These are phyloP conservation scores for Excalfactoria chinensis DNA, from an alignment of 2,113 vertebrate genomes.

Conservation along the genomic window DNA sequence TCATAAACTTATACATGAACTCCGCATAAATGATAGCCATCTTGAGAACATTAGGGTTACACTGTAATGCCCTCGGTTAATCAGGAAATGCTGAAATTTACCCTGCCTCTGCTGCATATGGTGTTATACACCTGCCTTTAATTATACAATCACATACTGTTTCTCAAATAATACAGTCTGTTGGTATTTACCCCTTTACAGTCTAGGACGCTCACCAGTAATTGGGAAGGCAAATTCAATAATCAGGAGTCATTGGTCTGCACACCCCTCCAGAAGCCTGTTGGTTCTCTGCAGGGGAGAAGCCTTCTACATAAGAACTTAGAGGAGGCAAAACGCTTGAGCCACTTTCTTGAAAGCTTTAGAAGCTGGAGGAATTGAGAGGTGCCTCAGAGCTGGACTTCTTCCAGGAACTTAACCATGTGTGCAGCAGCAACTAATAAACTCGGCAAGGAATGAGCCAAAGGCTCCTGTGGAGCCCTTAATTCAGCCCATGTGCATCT, in stretches of 20 bases:
- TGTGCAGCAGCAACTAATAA: slow-evolving; percentile 62
- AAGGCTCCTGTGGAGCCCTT: slow-evolving; percentile 22
- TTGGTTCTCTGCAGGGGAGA: slow-evolving; percentile 42
- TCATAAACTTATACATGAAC: neutral
- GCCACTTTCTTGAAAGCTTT: slow-evolving; percentile 36
- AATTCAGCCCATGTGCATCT: slow-evolving; percentile 69
- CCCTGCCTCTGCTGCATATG: slow-evolving; percentile 1
- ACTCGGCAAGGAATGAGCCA: slow-evolving; percentile 45
- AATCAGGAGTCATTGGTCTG: slow-evolving; percentile 32
- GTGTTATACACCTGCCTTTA: slow-evolving; percentile 47
- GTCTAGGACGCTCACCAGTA: slow-evolving; percentile 10
- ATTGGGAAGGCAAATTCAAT: slow-evolving; percentile 49
- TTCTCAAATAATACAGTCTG: slow-evolving; percentile 51
- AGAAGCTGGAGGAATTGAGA: slow-evolving; percentile 19
- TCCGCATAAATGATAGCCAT: slow-evolving; percentile 12
- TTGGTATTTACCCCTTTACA: slow-evolving; percentile 41
- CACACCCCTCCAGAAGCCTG: neutral
- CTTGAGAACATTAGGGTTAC: slow-evolving; percentile 55
- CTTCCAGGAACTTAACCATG: slow-evolving; percentile 57
- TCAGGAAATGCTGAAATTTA: slow-evolving; percentile 58
- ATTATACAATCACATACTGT: slow-evolving; percentile 50
- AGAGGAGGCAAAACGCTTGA: neutral
- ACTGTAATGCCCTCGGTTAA: slow-evolving; percentile 13
- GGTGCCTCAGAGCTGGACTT: slow-evolving; percentile 59
- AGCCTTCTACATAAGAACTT: neutral